Percentiles rank a stretch among this genome's conserved stretches.
These are phyloP conservation scores for Drosophila tsacasi DNA, from an alignment of 1,140 invertebrate genomes.

Conservation along the genomic window DNA sequence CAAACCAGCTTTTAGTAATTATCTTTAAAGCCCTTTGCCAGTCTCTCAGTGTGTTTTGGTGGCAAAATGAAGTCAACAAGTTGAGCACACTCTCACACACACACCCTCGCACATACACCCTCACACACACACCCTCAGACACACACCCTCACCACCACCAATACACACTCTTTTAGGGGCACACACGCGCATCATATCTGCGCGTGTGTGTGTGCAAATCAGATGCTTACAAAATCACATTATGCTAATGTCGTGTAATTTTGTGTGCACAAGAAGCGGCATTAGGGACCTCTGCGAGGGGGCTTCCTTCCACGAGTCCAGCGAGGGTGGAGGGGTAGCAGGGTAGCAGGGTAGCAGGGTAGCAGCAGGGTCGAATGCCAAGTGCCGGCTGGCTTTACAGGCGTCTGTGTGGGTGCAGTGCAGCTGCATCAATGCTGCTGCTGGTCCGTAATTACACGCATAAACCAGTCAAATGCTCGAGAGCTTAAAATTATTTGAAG, in stretches of 20 bases:
- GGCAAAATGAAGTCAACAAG: slow-evolving; percentile 50
- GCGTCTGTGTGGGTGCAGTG: neutral
- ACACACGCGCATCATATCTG: slow-evolving; percentile 28
- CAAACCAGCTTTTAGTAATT: neutral
- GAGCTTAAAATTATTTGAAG: slow-evolving; percentile 64
- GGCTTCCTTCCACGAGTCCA: slow-evolving; percentile 3
- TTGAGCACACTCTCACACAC: slow-evolving; percentile 32
- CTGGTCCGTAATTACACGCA: slow-evolving; percentile 66
- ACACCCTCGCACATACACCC: neutral
- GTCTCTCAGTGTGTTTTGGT: slow-evolving; percentile 17
- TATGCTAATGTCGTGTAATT: slow-evolving; percentile 76
- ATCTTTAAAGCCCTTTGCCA: neutral
- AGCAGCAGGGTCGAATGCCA: slow-evolving; percentile 22
- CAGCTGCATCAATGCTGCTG: neutral
- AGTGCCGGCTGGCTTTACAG: slow-evolving; percentile 12
- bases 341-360: neutral
- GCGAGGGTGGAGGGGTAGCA: neutral
- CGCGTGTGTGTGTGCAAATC: slow-evolving; percentile 53
- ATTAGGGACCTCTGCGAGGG: slow-evolving; percentile 23
- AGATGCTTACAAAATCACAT: slow-evolving; percentile 74
- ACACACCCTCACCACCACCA: neutral
- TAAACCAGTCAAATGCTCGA: slow-evolving; percentile 62
- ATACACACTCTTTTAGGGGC: slow-evolving; percentile 7
- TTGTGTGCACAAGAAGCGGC: slow-evolving; percentile 54
- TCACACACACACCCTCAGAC: neutral